Conservation (phyloP, 2,113 vertebrate genomes). For the Chauna torquata region DNA sequence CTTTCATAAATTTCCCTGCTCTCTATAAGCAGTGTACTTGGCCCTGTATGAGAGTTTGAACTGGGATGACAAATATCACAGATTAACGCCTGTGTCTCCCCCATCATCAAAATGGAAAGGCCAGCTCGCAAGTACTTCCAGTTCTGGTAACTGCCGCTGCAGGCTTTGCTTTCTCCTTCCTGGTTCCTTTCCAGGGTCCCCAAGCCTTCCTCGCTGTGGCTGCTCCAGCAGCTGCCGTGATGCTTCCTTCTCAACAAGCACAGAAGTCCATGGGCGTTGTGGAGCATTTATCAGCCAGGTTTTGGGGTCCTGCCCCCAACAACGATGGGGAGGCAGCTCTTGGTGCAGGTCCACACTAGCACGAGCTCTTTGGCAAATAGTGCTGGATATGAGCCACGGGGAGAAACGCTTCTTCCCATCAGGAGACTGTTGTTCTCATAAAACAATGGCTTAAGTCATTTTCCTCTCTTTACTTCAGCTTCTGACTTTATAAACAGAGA, state of each 20-base stretch:
- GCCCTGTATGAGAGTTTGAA: not conserved
- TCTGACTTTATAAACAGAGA: not conserved
- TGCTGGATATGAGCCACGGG: not conserved
- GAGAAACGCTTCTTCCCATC: not conserved
- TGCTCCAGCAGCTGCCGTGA: not conserved
- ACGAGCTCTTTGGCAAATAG: accelerated
- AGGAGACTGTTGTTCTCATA: not conserved
- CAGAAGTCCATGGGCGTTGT: not conserved
- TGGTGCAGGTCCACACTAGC: not conserved
- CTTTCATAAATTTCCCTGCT: not conserved
- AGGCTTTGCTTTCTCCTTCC: not conserved
- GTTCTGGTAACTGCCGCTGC: not conserved
- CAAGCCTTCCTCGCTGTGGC: not conserved
- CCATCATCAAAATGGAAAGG: not conserved
- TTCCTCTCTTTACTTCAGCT: not conserved
- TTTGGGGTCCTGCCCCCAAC: not conserved
- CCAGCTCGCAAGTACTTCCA: not conserved
- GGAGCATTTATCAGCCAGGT: not conserved
- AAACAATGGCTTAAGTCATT: not conserved
- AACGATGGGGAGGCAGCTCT: not conserved
- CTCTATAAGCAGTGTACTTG: not conserved
- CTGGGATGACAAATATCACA: not conserved
- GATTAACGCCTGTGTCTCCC: not conserved
- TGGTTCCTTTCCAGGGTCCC: not conserved
- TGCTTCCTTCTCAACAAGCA: not conserved